Evolutionary conservation across 2,797 vertebrate genomes (phyloP).

Genomic region (Ctenopoma kingsleyae): DNA sequence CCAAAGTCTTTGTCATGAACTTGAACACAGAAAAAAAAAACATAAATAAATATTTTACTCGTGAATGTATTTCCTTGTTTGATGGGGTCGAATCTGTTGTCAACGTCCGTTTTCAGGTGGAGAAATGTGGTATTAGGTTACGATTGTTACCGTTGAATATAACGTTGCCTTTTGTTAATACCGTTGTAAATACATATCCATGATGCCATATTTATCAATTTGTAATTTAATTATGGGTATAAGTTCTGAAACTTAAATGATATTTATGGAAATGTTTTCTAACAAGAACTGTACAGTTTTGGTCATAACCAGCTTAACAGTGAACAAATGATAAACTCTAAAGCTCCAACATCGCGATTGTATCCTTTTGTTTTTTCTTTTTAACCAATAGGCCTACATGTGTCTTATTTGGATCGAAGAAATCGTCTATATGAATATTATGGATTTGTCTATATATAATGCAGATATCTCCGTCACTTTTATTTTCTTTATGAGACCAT

Average conservation of each 20-base stretch:
- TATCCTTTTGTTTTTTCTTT: slow-evolving; percentile 82
- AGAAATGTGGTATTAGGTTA: slow-evolving; percentile 95
- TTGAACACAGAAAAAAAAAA: slow-evolving; percentile 89
- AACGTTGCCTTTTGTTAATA: slow-evolving; percentile 99
- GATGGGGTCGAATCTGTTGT: slow-evolving; percentile 97
- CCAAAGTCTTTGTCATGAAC: slow-evolving; percentile 99
- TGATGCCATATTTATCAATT: slow-evolving; percentile 99
- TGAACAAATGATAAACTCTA: slow-evolving; percentile 90
- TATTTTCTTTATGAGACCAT: slow-evolving; percentile 82
- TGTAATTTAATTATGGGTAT: slow-evolving; percentile 99
- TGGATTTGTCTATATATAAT: slow-evolving; percentile 86
- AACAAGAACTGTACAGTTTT: slow-evolving; percentile 98
- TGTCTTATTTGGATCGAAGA: slow-evolving; percentile 88
- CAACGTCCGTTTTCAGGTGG: slow-evolving; percentile 96
- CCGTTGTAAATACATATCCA: slow-evolving; percentile 99
- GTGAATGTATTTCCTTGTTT: slow-evolving; percentile 99
- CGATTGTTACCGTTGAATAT: slow-evolving; percentile 98
- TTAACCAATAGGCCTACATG: slow-evolving; percentile 86
- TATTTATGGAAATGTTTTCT: slow-evolving; percentile 99
- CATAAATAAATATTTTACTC: slow-evolving; percentile 93
- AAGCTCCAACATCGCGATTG: slow-evolving; percentile 87
- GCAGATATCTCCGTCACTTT: slow-evolving; percentile 83
- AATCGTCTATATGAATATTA: slow-evolving; percentile 87
- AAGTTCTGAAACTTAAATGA: slow-evolving; percentile 98
- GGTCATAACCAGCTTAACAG: slow-evolving; percentile 98